Conservation (phyloP, 2,113 vertebrate species). For the Cathartes aura region DNA sequence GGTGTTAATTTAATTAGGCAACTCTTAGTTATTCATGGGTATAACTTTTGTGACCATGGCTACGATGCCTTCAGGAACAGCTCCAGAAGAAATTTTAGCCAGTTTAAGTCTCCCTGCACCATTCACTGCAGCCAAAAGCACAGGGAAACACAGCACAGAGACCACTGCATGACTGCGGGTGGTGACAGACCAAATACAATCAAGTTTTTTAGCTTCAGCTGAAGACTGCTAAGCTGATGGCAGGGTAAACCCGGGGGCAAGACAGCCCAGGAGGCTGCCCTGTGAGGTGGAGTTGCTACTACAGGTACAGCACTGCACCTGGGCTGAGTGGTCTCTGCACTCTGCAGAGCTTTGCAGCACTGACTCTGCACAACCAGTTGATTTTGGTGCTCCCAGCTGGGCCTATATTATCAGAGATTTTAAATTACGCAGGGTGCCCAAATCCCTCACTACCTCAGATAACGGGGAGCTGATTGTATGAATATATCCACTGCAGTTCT, state of each 20-base stretch:
- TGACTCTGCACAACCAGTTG: accelerated
- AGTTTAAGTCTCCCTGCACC: neutral
- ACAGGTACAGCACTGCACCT: neutral
- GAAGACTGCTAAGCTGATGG: neutral
- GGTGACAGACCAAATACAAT: neutral
- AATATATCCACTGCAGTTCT: neutral
- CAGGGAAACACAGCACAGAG: neutral
- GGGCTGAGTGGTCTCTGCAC: neutral
- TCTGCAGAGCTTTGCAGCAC: neutral
- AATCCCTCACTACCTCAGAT: neutral
- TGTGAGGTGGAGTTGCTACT: neutral
- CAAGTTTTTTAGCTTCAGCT: neutral
- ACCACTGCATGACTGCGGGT: neutral
- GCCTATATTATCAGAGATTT: neutral
- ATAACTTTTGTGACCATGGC: neutral
- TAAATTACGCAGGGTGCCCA: neutral
- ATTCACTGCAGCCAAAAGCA: neutral
- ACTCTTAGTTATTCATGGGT: neutral
- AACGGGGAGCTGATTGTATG: neutral
- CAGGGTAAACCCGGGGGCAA: neutral
- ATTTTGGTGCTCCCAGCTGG: neutral
- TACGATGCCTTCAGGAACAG: neutral
- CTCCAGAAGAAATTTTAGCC: neutral
- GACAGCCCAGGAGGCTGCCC: neutral
- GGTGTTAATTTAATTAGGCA: neutral